phyloP scores from a whole-genome alignment of 2,888 invertebrate species.

The Theristus sp. region DNA sequence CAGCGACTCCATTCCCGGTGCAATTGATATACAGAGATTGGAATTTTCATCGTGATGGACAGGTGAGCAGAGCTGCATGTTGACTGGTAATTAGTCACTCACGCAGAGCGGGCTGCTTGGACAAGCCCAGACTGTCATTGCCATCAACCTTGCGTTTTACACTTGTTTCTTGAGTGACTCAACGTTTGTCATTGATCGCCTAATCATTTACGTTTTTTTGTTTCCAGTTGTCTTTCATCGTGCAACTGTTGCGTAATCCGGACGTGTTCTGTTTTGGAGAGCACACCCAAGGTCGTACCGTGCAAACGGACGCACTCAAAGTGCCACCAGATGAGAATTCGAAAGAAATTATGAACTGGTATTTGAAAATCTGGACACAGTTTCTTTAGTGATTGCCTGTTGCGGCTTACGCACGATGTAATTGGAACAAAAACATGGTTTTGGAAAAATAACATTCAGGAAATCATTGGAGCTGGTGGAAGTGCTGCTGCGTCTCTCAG shows the following conservation, averaged over 20 bases:
- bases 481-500: constrained; percentile 62
- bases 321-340: not conserved
- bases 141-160: no score
- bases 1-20: constrained; percentile 43
- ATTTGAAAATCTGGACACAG: not conserved
- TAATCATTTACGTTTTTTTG: no score
- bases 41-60: constrained; percentile 56
- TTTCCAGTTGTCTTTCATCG: constrained; percentile 53
- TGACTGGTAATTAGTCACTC: not conserved
- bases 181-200: no score
- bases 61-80: constrained; percentile 7
- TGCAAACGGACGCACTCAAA: not conserved
- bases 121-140: no score
- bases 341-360: not conserved
- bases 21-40: constrained; percentile 73
- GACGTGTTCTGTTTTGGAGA: constrained; percentile 80
- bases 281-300: not conserved
- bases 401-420: no score
- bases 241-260: constrained; percentile 64
- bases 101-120: not conserved
- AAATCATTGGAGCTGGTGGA: constrained; percentile 77
- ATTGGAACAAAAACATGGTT: no score
- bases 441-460: no score
- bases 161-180: no score
- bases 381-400: no score